Conservation (phyloP, 2,797 vertebrate genomes). For the Coregonus ussuriensis region DNA sequence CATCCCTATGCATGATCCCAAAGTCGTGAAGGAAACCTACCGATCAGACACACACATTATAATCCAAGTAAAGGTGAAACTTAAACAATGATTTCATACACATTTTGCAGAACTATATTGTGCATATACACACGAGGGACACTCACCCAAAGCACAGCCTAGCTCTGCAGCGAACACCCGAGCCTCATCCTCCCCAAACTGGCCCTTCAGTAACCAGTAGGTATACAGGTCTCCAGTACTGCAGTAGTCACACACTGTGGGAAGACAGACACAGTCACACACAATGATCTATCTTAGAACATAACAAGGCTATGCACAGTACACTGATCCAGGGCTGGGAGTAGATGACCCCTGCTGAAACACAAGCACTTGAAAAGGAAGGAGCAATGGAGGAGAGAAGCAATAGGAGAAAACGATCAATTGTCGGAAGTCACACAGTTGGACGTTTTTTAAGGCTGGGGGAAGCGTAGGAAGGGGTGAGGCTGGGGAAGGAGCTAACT, state of each 20-base stretch:
- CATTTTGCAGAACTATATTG: neutral
- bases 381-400: neutral
- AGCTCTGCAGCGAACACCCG: constrained; percentile 87
- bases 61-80: neutral
- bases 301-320: neutral
- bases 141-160: constrained; percentile 84
- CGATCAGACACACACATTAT: constrained; percentile 11
- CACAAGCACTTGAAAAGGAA: neutral
- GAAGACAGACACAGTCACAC: constrained; percentile 26
- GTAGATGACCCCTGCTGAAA: neutral
- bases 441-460: neutral
- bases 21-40: constrained; percentile 88
- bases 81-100: neutral
- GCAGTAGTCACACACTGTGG: constrained; percentile 87
- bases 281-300: neutral
- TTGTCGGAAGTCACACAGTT: neutral
- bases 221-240: constrained; percentile 82
- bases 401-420: neutral
- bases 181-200: constrained; percentile 77
- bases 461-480: neutral
- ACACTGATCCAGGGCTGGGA: neutral
- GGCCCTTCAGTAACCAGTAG: constrained; percentile 78
- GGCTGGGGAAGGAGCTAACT: too few species aligned
- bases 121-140: neutral
- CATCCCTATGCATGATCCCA: constrained; percentile 88